Evolutionary conservation across 2,797 vertebrate genomes (phyloP).

Genomic region (Pteronotus mesoamericanus): DNA sequence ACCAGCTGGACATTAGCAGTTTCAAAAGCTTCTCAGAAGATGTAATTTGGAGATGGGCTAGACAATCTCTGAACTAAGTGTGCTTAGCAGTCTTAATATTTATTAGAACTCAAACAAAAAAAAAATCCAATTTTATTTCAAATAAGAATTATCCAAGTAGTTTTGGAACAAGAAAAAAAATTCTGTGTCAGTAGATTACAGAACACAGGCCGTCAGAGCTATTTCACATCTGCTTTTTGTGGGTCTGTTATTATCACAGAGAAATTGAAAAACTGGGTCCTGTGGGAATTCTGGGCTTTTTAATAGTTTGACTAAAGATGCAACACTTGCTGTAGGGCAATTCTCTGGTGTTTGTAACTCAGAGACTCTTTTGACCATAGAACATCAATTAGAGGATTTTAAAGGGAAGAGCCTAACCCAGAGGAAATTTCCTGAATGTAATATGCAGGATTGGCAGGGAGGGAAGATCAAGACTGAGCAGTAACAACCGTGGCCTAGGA

Average conservation of each 20-base stretch:
- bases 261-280: not conserved
- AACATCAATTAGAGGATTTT: not conserved
- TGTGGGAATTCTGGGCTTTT: not conserved
- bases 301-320: not conserved
- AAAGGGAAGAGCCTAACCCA: not conserved
- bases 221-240: not conserved
- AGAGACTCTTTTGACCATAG: not conserved
- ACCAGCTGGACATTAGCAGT: not conserved
- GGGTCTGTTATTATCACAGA: not conserved
- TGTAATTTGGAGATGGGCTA: not conserved
- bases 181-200: not conserved
- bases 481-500: not conserved
- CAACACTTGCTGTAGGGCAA: not conserved
- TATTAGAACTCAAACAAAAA: not conserved
- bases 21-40: not conserved
- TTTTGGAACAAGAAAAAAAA: not conserved
- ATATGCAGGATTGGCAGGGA: not conserved
- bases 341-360: not conserved
- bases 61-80: not conserved
- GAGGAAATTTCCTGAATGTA: not conserved
- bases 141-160: constrained; percentile 21
- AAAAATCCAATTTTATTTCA: constrained; percentile 51
- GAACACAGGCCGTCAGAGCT: not conserved
- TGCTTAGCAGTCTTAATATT: not conserved
- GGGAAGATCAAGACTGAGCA: not conserved